These are phyloP conservation scores for Lordiphosa andalusiaca DNA, from an alignment of 2,888 invertebrate species.

Conservation along the genomic window DNA sequence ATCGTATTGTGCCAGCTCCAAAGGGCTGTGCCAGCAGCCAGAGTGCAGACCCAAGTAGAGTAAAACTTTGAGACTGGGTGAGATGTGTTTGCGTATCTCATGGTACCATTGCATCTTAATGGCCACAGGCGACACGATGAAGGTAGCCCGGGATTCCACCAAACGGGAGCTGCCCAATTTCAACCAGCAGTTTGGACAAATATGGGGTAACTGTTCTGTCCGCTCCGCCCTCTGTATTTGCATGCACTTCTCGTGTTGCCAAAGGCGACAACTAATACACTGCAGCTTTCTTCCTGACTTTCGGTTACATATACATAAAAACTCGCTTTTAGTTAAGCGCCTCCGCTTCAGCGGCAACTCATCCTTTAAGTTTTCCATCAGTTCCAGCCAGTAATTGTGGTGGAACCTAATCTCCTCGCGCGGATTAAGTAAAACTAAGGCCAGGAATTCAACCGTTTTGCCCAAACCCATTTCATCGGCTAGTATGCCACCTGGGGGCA, in stretches of 20 bases:
- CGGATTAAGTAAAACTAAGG: slow-evolving; percentile 83
- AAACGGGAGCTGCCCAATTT: slow-evolving; percentile 41
- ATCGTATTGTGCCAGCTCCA: slow-evolving; percentile 84
- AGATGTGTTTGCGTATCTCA: slow-evolving; percentile 84
- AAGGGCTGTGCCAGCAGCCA: slow-evolving; percentile 82
- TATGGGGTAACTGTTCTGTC: slow-evolving; percentile 78
- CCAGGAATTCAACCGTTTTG: slow-evolving; percentile 88
- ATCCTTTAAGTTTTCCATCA: slow-evolving; percentile 27
- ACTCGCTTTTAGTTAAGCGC: neutral
- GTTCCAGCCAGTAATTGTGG: slow-evolving; percentile 33
- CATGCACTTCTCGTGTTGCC: slow-evolving; percentile 85
- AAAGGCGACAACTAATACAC: slow-evolving; percentile 83
- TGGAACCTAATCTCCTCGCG: slow-evolving; percentile 28
- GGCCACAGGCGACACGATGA: slow-evolving; percentile 86
- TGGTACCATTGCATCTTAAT: slow-evolving; percentile 87
- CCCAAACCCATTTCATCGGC: slow-evolving; percentile 92
- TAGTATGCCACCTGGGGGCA: slow-evolving; percentile 85
- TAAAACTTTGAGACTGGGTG: slow-evolving; percentile 80
- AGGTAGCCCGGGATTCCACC: slow-evolving; percentile 83
- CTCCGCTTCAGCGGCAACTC: slow-evolving; percentile 29
- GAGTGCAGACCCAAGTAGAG: slow-evolving; percentile 81
- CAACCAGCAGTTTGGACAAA: slow-evolving; percentile 86
- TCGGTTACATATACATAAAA: slow-evolving; percentile 79
- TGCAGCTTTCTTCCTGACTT: slow-evolving; percentile 69
- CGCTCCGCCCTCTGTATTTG: slow-evolving; percentile 36